These are phyloP conservation scores for Notothenia rossii DNA, from an alignment of 2,113 vertebrate genomes.

Conservation along the genomic window DNA sequence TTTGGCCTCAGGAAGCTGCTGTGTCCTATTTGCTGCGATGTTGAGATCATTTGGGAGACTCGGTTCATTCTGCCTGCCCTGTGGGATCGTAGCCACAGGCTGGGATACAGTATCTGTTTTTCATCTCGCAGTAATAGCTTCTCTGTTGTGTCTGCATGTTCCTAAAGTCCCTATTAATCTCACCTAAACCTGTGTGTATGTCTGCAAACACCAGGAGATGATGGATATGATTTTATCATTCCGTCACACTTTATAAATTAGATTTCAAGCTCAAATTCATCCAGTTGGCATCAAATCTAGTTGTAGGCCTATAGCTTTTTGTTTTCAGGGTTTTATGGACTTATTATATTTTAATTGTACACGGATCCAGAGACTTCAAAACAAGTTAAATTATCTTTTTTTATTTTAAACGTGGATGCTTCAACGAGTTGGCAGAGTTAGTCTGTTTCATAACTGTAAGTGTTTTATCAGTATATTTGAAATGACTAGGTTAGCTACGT, in stretches of 20 bases:
- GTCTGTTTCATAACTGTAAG: too few species aligned
- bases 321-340: not conserved
- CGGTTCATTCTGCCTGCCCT: constrained; percentile 54
- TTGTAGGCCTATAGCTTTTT: accelerated
- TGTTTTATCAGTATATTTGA: too few species aligned
- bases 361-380: too few species aligned
- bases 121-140: constrained; percentile 52
- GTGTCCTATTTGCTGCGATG: constrained; percentile 52
- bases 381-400: too few species aligned
- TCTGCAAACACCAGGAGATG: constrained; percentile 30
- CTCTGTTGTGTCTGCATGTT: constrained; percentile 31
- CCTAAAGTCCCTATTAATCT: constrained; percentile 40
- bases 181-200: constrained; percentile 23
- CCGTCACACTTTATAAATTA: not conserved
- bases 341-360: too few species aligned
- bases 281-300: not conserved
- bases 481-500: too few species aligned
- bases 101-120: constrained; percentile 42
- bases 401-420: too few species aligned
- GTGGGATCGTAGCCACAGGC: constrained; percentile 63
- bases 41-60: constrained; percentile 51
- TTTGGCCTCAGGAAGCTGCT: constrained; percentile 51
- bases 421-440: too few species aligned
- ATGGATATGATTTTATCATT: constrained; percentile 9
- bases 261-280: not conserved